A percentile compares a stretch with the other conserved stretches of the same genome.
These are phyloP conservation scores for Amblyjoppa fuscipennis DNA, from an alignment of 2,888 invertebrate species.

Conservation along the genomic window DNA sequence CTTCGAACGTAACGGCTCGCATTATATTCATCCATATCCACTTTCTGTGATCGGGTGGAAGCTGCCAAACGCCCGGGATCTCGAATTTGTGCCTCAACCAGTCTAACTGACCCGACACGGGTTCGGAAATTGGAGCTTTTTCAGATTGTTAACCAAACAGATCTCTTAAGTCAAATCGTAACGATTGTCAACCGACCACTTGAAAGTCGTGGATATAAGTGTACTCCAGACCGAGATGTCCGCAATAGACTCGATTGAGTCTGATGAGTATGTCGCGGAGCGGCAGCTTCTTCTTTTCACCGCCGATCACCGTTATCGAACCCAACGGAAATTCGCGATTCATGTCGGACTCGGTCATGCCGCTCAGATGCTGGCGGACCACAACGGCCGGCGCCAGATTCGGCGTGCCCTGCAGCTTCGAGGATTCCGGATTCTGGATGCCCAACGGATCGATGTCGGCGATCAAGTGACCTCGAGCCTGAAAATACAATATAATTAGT, in stretches of 20 bases:
- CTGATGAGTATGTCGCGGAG: constrained; percentile 79
- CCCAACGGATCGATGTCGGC: constrained; percentile 94
- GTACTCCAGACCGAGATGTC: constrained; percentile 80
- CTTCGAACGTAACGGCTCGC: constrained; percentile 78
- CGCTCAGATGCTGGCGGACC: constrained; percentile 76
- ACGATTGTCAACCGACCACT: constrained; percentile 70
- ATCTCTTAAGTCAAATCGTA: neutral
- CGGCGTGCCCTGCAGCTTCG: constrained; percentile 74
- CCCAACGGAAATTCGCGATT: constrained; percentile 76
- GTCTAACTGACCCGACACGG: constrained; percentile 74
- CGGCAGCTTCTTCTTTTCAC: constrained; percentile 73
- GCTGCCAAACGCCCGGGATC: constrained; percentile 76
- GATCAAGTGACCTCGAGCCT: constrained; percentile 94
- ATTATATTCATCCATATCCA: constrained; percentile 79
- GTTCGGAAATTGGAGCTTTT: constrained; percentile 28
- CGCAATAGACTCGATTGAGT: constrained; percentile 81
- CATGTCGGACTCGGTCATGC: constrained; percentile 77
- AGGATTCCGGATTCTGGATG: constrained; percentile 85
- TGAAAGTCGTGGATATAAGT: constrained; percentile 77
- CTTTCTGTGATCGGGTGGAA: constrained; percentile 76
- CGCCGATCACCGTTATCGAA: constrained; percentile 77
- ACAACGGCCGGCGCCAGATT: constrained; percentile 77
- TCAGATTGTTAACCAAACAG: neutral
- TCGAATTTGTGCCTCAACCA: constrained; percentile 81
- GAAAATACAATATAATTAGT: constrained; percentile 71